Conservation (phyloP, 2,888 invertebrate species). For the Synergus japonicus region DNA sequence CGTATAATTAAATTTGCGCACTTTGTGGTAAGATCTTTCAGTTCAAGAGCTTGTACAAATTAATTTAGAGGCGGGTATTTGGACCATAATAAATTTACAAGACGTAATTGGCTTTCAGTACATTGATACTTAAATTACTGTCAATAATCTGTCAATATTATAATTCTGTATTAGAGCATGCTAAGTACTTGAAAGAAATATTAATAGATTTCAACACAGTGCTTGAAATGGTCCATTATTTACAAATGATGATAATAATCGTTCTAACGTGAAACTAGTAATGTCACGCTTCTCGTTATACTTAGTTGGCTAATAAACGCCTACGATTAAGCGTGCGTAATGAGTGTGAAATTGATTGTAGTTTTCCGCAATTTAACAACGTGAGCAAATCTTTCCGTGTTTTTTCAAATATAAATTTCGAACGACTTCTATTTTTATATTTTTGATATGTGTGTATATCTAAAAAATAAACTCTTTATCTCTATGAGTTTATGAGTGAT, state of each 20-base stretch:
- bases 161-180: not conserved
- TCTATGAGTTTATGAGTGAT: not conserved
- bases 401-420: not conserved
- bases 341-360: conserved; percentile 20
- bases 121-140: not conserved
- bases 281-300: not conserved
- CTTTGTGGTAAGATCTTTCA: not conserved
- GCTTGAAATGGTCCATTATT: not conserved
- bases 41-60: not conserved
- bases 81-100: not conserved
- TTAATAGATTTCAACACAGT: conserved; percentile 2
- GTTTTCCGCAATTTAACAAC: conserved; percentile 9
- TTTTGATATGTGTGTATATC: not conserved
- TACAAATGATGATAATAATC: not conserved
- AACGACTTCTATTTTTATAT: not conserved
- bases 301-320: conserved; percentile 23
- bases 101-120: not conserved
- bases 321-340: not conserved
- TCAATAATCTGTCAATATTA: not conserved
- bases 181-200: not conserved
- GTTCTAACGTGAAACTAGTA: conserved; percentile 4
- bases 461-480: conserved; percentile 33
- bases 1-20: not conserved
- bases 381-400: conserved; percentile 8
- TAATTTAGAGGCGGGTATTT: not conserved